Conservation (phyloP, 2,888 invertebrate genomes). For the Andrena hattorfiana region DNA sequence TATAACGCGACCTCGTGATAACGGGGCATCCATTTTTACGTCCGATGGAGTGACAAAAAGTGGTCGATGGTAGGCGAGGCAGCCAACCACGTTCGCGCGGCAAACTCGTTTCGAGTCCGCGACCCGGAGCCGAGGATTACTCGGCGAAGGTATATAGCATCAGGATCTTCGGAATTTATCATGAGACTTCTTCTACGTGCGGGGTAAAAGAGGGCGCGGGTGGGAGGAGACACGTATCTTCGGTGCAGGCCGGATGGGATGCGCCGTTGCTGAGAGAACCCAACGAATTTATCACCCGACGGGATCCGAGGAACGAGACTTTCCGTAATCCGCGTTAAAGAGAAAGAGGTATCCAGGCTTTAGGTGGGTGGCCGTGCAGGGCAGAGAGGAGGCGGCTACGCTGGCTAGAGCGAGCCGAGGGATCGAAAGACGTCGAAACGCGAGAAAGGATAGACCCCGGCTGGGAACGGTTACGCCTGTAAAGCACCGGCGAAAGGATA, state of each 20-base stretch:
- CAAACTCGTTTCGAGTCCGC: constrained; percentile 62
- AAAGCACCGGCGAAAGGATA: constrained; percentile 64
- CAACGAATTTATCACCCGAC: constrained; percentile 71
- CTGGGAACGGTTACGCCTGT: constrained; percentile 24
- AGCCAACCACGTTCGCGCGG: constrained; percentile 57
- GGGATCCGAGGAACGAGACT: constrained; percentile 69
- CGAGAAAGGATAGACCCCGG: constrained; percentile 4
- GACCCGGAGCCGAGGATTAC: constrained; percentile 39
- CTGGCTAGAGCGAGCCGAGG: not conserved
- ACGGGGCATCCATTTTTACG: constrained; percentile 62
- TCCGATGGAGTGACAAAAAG: constrained; percentile 49
- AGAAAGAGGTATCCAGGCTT: constrained; percentile 63
- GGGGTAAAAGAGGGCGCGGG: constrained; percentile 10
- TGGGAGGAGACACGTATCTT: constrained; percentile 48
- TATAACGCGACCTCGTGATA: constrained; percentile 30
- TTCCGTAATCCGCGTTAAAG: constrained; percentile 72
- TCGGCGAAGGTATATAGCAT: constrained; percentile 54
- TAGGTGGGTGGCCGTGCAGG: not conserved
- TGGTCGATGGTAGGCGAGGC: not conserved
- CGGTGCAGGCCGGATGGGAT: constrained; percentile 46
- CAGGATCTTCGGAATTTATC: constrained; percentile 70
- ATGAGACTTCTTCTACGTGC: constrained; percentile 58
- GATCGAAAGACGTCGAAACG: constrained; percentile 6
- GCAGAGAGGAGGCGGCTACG: not conserved
- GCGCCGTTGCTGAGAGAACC: constrained; percentile 53